Evolutionary conservation across 2,888 invertebrate genomes (phyloP), one percentile per base, ranked within the genome.

Genomic region (Crematogaster levior): DNA sequence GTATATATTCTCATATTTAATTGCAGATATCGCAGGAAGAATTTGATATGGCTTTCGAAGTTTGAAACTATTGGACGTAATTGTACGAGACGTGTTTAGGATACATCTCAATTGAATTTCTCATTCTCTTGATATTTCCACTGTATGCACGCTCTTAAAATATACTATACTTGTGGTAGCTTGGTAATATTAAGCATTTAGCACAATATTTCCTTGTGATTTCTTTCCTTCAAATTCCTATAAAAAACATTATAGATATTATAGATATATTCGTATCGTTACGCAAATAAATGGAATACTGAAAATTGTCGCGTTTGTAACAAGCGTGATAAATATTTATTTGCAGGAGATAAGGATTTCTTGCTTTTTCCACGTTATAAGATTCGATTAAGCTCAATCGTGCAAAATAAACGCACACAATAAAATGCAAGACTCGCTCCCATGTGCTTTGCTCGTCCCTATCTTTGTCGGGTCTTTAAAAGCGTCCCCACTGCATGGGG

Each of bases 21-120:
- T 94, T 94, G 84, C 91, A 95, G 95, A 95, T 95, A 83, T 93
- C 95, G 0, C 88, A 94, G 77, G 93, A 95, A 90, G 94, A 95
- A 83, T 95, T 95, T 90, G 95, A 95, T 84, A 87, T 92, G 65
- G 94, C 95, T 70, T 95, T 95, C 87, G 94, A 93, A 70, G 63
- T 83, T 9, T 66, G 56, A 77, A 77, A 18, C 7, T 66, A 1
- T 40, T 21, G 15, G 3, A 9, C 5, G 15, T 21, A 21, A 58
- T n/a, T 48, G 24, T 7, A 63, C 12, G 24, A 74, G 37, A 48
- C 3, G n/a, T 5, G 2, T n/a, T 12, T 34, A 10, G n/a, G 3
- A 24, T 12, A 21, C n/a, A n/a, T 40, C 2, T 53, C 0, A 21
- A 4, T 53, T 3, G 0, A 63, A 48, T 9, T 12, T 48, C 24